Conservation (phyloP, 2,113 vertebrate genomes). For the Pelvicachromis taeniatus region DNA sequence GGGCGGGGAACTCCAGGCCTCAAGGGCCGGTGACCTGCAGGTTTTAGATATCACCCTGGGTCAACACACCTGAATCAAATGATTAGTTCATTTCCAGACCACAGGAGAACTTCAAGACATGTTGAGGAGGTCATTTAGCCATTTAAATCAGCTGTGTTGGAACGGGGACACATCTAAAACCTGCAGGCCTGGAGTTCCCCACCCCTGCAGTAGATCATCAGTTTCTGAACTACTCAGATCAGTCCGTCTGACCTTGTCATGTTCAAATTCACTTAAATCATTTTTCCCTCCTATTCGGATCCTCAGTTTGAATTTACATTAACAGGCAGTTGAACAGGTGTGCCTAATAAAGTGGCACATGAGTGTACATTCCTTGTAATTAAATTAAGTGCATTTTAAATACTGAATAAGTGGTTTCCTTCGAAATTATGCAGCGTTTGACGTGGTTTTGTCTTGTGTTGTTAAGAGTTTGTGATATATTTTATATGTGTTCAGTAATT, state of each 20-base stretch:
- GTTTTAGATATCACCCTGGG: not conserved
- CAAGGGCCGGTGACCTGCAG: accelerated
- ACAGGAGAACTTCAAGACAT: not conserved
- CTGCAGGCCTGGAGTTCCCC: not conserved
- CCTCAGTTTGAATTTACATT: not conserved
- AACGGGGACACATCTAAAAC: not conserved
- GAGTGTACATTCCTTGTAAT: not conserved
- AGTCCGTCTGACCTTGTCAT: not conserved
- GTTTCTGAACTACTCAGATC: not conserved
- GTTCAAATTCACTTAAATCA: not conserved
- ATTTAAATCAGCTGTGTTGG: not conserved
- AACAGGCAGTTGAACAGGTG: not conserved
- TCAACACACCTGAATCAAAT: not conserved
- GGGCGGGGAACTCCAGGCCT: not conserved
- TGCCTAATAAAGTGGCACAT: not conserved
- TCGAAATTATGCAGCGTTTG: not conserved
- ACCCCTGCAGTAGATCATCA: not conserved
- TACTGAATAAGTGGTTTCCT: not conserved
- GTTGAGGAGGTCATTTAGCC: not conserved
- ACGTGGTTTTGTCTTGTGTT: not conserved
- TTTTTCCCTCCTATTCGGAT: not conserved
- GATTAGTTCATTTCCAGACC: not conserved
- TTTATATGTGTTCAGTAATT: slow-evolving; percentile 5
- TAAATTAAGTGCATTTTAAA: not conserved
- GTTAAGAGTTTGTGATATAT: not conserved